Evolutionary conservation across 1,140 invertebrate genomes (phyloP).

Genomic region (Megathymus violae): DNA sequence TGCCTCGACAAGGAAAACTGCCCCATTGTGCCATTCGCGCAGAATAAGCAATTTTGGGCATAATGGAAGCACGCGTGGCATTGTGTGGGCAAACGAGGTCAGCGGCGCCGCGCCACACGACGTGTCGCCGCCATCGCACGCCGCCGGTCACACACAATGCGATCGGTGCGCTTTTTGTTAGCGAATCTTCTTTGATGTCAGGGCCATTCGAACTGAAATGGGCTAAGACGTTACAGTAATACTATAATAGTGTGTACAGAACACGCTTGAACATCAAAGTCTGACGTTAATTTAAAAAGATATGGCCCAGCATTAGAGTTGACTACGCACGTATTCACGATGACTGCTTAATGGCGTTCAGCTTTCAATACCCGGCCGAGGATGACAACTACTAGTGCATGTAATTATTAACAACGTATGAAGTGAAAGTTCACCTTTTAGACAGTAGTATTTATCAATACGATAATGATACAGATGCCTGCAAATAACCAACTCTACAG

Average conservation of each 20-base stretch:
- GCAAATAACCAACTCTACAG: too few species aligned
- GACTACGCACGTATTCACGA: too few species aligned
- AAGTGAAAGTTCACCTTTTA: too few species aligned
- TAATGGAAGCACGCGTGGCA: constrained; percentile 28
- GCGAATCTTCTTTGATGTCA: constrained; percentile 13
- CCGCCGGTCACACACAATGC: constrained; percentile 15
- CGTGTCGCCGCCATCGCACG: not conserved
- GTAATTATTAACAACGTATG: too few species aligned
- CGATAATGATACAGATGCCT: too few species aligned
- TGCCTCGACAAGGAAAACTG: constrained; percentile 25
- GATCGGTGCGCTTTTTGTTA: constrained; percentile 18
- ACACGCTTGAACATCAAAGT: not conserved
- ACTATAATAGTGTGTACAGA: not conserved
- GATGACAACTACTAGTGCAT: too few species aligned
- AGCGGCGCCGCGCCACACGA: constrained; percentile 13
- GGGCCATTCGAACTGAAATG: constrained; percentile 4
- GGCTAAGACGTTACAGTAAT: not conserved
- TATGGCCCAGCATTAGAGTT: too few species aligned
- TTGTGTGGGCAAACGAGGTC: constrained; percentile 31
- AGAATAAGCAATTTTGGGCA: constrained; percentile 34
- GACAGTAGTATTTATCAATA: too few species aligned
- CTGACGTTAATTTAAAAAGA: too few species aligned
- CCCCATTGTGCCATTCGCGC: constrained; percentile 16
- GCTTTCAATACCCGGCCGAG: too few species aligned
- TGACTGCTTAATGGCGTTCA: too few species aligned